These are phyloP conservation scores for Australoheros facetus DNA, from an alignment of 2,797 vertebrate species.

Conservation along the genomic window DNA sequence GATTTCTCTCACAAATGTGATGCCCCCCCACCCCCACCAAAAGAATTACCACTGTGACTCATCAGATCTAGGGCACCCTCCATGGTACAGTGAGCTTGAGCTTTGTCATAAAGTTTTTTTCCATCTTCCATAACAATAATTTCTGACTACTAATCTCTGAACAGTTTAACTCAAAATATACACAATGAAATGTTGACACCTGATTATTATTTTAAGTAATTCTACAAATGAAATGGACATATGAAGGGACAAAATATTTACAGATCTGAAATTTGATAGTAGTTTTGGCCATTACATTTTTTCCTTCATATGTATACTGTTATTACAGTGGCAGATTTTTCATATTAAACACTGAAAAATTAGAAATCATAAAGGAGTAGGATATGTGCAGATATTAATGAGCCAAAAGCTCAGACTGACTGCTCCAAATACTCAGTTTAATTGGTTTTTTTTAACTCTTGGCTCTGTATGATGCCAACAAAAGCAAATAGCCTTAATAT, in stretches of 20 bases:
- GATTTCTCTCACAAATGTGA: background rate
- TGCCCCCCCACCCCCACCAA: background rate
- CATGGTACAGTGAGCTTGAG: conserved; percentile 40
- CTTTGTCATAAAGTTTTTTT: conserved; percentile 14
- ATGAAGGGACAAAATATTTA: background rate
- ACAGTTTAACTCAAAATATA: background rate
- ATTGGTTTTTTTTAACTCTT: background rate
- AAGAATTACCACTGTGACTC: background rate
- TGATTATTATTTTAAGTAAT: background rate
- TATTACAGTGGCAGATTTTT: background rate
- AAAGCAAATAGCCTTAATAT: background rate
- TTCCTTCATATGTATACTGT: background rate
- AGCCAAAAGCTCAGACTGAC: background rate
- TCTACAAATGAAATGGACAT: background rate
- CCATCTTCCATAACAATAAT: conserved; percentile 11
- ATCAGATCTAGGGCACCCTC: conserved; percentile 40
- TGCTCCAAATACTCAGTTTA: too few species aligned
- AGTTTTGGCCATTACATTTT: background rate
- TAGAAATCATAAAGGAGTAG: background rate
- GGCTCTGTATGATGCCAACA: background rate
- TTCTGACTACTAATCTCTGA: conserved; percentile 5
- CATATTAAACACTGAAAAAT: background rate
- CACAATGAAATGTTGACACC: background rate
- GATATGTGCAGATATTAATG: background rate
- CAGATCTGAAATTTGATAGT: background rate